These are phyloP conservation scores for Lepidocolaptes lacrymiger DNA, from an alignment of 2,797 vertebrate species.

Conservation along the genomic window DNA sequence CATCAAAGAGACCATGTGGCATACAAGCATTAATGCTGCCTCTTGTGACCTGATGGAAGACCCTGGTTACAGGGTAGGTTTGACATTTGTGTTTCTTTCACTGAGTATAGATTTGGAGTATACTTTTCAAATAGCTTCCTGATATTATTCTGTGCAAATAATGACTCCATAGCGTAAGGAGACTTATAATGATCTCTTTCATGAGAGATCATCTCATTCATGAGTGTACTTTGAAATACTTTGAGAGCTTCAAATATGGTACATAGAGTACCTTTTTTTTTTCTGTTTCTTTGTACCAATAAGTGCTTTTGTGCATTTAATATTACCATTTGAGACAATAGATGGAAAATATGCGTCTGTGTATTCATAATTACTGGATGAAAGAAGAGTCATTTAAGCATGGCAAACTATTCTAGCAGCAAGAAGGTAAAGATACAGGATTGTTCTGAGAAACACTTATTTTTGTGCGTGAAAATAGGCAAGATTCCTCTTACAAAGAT, in stretches of 20 bases:
- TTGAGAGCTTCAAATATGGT: not conserved
- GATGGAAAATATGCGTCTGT: not conserved
- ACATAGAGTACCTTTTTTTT: not conserved
- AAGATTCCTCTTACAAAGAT: not conserved
- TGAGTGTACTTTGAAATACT: not conserved
- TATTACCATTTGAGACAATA: not conserved
- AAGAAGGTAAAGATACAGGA: not conserved
- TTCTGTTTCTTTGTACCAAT: not conserved
- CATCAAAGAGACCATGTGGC: conserved; percentile 95
- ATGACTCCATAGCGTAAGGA: not conserved
- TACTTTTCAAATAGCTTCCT: not conserved
- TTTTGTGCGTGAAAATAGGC: not conserved
- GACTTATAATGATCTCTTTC: not conserved
- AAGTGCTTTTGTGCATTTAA: not conserved
- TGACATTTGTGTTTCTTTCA: not conserved
- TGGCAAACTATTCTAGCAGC: not conserved
- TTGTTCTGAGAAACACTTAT: not conserved
- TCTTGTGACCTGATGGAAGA: conserved; percentile 90
- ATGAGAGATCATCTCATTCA: not conserved
- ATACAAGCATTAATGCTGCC: conserved; percentile 83
- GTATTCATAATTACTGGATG: not conserved
- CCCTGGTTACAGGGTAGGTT: conserved; percentile 87
- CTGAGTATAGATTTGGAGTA: not conserved
- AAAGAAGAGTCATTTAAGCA: not conserved
- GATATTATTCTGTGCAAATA: not conserved